Percentiles rank a stretch among this genome's conserved stretches.
These are phyloP conservation scores for Basileuterus tristriatus DNA, from an alignment of 2,797 vertebrate species.

Conservation along the genomic window DNA sequence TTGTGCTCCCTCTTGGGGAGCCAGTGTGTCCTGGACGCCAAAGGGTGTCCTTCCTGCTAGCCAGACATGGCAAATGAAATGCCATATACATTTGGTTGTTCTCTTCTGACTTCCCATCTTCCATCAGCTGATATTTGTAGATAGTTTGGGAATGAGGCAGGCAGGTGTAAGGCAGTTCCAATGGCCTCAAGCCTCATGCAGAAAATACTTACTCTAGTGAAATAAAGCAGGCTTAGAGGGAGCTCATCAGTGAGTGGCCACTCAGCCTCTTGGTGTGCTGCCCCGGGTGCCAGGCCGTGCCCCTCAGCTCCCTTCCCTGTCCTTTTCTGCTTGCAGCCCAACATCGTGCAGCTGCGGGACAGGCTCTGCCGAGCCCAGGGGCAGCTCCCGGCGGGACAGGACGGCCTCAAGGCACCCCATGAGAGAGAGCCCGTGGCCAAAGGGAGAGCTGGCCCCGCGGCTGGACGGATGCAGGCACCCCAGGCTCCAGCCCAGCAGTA, in stretches of 20 bases:
- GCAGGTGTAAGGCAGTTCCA: not conserved
- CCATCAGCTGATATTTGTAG: not conserved
- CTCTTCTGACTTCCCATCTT: not conserved
- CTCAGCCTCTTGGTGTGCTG: not conserved
- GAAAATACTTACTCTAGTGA: not conserved
- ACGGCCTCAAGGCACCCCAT: not conserved
- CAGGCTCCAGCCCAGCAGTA: slow-evolving; percentile 75
- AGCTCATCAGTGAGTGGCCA: not conserved
- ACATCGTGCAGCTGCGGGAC: slow-evolving; percentile 85
- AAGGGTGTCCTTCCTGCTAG: not conserved
- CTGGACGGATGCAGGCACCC: slow-evolving; percentile 73
- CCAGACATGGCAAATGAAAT: not conserved
- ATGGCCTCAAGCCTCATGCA: not conserved
- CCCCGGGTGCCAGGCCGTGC: not conserved
- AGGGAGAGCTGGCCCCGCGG: slow-evolving; percentile 60
- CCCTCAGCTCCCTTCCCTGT: not conserved
- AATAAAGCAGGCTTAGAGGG: not conserved
- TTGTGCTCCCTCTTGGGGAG: not conserved
- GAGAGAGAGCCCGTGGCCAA: slow-evolving; percentile 61
- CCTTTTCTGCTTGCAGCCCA: slow-evolving; percentile 69
- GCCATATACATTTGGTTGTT: not conserved
- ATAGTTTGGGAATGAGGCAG: not conserved
- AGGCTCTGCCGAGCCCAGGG: slow-evolving; percentile 88
- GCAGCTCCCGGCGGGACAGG: slow-evolving; percentile 63
- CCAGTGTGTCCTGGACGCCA: too few relatives aligned